Percentiles rank a stretch among this genome's conserved stretches.
phyloP scores from a whole-genome alignment of 2,113 vertebrate genomes.

The Loxodonta africana region DNA sequence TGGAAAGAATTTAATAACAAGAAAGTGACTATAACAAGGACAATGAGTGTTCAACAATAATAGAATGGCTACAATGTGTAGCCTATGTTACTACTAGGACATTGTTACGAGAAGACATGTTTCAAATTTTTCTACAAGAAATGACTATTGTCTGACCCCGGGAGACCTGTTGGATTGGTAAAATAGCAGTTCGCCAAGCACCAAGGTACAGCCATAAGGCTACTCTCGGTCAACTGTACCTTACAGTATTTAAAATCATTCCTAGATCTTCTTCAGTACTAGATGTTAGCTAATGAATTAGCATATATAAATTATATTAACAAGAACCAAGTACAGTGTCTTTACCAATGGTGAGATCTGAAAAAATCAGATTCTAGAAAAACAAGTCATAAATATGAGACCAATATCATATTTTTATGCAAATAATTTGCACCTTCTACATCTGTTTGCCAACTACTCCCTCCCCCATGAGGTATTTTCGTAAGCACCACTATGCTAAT shows the following conservation, averaged over 20 bases:
- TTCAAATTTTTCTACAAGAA: conserved; percentile 48
- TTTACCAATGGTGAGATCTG: background rate
- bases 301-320: conserved; percentile 24
- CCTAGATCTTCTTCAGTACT: conserved; percentile 19
- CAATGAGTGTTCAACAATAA: background rate
- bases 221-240: background rate
- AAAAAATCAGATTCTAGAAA: conserved; percentile 24
- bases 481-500: no score
- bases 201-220: background rate
- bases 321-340: conserved; percentile 51
- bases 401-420: background rate
- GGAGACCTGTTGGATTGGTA: background rate
- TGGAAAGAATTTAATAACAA: conserved; percentile 39
- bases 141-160: background rate
- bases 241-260: background rate
- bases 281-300: conserved; percentile 12
- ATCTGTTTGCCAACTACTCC: no score
- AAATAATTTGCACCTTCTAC: no score
- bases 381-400: conserved; percentile 52
- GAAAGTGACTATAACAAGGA: background rate
- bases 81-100: background rate
- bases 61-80: background rate
- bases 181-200: conserved; percentile 36
- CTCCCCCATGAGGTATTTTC: no score
- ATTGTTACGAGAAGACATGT: background rate